Conservation (phyloP, 2,888 invertebrate species). For the Lasioglossum zephyrum region DNA sequence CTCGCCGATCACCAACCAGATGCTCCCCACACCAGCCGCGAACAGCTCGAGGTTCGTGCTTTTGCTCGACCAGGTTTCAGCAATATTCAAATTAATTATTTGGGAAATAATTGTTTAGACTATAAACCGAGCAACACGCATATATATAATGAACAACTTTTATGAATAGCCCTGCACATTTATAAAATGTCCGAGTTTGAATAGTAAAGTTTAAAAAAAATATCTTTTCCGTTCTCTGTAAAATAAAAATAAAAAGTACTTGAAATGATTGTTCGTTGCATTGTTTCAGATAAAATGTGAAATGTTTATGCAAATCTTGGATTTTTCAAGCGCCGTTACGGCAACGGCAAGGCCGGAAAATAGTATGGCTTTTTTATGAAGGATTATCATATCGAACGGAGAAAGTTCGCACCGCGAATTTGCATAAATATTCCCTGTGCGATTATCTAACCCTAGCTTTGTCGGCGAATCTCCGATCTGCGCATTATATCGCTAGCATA, state of each 20-base stretch:
- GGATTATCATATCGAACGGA: not conserved
- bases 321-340: not conserved
- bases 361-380: not conserved
- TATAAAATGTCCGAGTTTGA: no score
- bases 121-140: no score
- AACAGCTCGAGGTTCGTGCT: not conserved
- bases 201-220: no score
- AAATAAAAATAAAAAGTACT: not conserved
- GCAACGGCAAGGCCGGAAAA: not conserved
- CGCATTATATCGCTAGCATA: not conserved
- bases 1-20: slow-evolving; percentile 47
- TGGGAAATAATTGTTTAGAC: not conserved
- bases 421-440: not conserved
- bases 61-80: not conserved
- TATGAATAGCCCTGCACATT: no score
- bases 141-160: no score
- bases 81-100: not conserved
- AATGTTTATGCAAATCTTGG: not conserved
- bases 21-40: slow-evolving; percentile 34
- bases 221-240: not conserved
- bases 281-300: not conserved
- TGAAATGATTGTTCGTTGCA: not conserved
- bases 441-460: not conserved
- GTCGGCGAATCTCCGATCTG: not conserved
- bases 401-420: not conserved